Evolutionary conservation across 2,113 vertebrate genomes (phyloP), one percentile per base, ranked within the genome.

Genomic region (Tenebrosternarchus preto): DNA sequence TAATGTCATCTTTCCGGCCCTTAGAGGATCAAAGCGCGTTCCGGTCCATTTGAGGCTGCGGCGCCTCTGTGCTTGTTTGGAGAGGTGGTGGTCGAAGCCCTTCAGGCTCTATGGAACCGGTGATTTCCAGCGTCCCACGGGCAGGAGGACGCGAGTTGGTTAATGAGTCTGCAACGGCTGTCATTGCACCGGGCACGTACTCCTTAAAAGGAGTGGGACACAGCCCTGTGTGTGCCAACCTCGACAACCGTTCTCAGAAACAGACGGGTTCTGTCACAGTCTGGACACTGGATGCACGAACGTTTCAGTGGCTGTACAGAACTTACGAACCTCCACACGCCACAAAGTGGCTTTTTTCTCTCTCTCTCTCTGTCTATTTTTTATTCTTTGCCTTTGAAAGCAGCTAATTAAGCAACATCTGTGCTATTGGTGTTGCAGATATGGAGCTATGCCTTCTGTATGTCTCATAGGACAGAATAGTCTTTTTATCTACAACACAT

Each of bases 31-130:
- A 78, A 55, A 73, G 36, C 43, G 24, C 29, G 61, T 55, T 75
- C 75, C 69, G 17, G 67, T 71, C 57, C 16, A 12, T 56, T 43
- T 36, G 57, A 84, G 64, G 50, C 33, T 33, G 27, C 27, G 5
- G 25, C 29, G 66, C 43, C 75, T 73, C 57, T 82, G 75, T 36
- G 66, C 69, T 84, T 75, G 59, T 78, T 81, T 71, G 64, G 57
- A 74, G 74, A 59, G 55, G 36, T 6, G 55, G 36, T 6, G 73
- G 73, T 63, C 74, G 60, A 76, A 79, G 71, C 64, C 57, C n/a
- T 46, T 4, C 24, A 64, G 79, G 71, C 57, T 75, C 56, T 55
- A 0, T 22, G 73, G 33, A 5, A 56, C 46, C 59, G 29, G 71
- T 76, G 81, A 78, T 71, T 78, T 75, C 80, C 61, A 31, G 31